Conservation (phyloP, 2,113 vertebrate species). For the Cyprinodon tularosa region DNA sequence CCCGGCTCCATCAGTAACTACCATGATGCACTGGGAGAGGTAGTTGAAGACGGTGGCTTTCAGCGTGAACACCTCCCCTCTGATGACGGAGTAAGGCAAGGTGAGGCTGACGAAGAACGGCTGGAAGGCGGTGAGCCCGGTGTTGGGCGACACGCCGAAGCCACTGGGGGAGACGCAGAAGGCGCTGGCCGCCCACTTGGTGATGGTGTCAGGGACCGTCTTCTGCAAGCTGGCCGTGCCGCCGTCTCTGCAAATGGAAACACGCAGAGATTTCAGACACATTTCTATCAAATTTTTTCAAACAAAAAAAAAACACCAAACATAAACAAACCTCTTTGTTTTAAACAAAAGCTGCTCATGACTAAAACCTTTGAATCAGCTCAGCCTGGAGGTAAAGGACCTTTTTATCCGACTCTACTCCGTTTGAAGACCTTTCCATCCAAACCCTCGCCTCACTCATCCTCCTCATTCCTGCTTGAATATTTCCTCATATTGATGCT, state of each 20-base stretch:
- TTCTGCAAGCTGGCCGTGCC: slow-evolving; percentile 67
- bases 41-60: slow-evolving; percentile 88
- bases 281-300: background rate
- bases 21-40: slow-evolving; percentile 84
- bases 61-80: slow-evolving; percentile 83
- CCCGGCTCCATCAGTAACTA: slow-evolving; percentile 54
- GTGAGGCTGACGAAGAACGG: slow-evolving; percentile 86
- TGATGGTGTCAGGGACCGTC: slow-evolving; percentile 87
- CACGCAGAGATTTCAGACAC: background rate
- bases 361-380: no score
- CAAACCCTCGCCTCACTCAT: no score
- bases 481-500: no score
- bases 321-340: no score
- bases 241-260: slow-evolving; percentile 48
- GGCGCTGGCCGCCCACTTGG: slow-evolving; percentile 85
- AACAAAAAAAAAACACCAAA: background rate
- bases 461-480: no score
- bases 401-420: no score
- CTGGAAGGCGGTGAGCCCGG: slow-evolving; percentile 78
- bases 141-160: slow-evolving; percentile 82
- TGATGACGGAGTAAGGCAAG: slow-evolving; percentile 84
- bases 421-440: no score
- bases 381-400: no score
- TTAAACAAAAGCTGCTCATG: no score
- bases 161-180: slow-evolving; percentile 86